Percentiles rank a stretch among this genome's conserved stretches.
These are phyloP conservation scores for Tragelaphus eurycerus DNA, from an alignment of 2,797 vertebrate genomes.

Conservation along the genomic window DNA sequence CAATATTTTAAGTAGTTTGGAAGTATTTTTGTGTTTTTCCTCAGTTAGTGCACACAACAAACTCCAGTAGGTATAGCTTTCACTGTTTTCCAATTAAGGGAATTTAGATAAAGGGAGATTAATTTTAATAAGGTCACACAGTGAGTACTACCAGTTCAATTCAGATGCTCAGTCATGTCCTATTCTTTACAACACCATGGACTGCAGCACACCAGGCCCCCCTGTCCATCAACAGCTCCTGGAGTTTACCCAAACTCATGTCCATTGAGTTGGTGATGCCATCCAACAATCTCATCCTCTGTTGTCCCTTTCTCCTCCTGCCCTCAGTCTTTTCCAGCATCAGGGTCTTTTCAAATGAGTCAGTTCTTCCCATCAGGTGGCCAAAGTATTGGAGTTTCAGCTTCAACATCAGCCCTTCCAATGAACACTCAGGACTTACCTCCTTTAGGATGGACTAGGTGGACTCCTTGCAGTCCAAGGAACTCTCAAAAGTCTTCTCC, in stretches of 20 bases:
- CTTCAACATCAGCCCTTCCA: background rate
- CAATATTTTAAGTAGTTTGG: background rate
- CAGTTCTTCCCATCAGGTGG: rapidly evolving
- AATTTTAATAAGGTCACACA: background rate
- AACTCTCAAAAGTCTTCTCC: background rate
- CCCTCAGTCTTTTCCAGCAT: background rate
- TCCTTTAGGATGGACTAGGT: background rate
- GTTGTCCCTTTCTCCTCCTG: background rate
- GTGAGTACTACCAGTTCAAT: background rate
- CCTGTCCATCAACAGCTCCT: background rate
- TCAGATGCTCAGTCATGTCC: background rate
- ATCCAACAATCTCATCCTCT: background rate
- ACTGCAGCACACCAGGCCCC: background rate
- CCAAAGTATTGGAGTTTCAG: background rate
- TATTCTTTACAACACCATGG: rapidly evolving
- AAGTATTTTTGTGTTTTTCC: background rate
- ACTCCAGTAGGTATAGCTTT: background rate
- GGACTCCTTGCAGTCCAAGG: background rate
- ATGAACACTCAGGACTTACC: background rate
- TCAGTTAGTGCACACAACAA: background rate
- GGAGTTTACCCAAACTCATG: background rate
- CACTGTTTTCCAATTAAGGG: background rate
- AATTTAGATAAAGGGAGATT: background rate
- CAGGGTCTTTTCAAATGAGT: background rate
- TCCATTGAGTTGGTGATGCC: background rate